phyloP scores from a whole-genome alignment of 2,113 vertebrate species.

The Lucifuga dentata region DNA sequence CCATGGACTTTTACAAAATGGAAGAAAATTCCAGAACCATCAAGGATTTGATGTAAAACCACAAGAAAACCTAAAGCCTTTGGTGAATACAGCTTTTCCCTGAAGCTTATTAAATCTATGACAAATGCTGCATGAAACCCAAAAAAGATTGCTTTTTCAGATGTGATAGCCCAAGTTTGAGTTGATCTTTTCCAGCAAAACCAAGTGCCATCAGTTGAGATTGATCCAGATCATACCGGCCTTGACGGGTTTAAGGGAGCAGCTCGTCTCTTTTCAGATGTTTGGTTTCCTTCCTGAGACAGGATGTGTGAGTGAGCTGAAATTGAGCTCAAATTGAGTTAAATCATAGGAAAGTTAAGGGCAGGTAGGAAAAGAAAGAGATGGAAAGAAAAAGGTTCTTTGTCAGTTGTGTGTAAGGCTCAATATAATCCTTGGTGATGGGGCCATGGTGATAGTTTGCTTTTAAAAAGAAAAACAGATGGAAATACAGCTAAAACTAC shows the following conservation, averaged over 20 bases:
- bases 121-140: no score
- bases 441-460: background rate
- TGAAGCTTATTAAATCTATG: no score
- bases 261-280: background rate
- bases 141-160: background rate
- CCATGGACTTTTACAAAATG: no score
- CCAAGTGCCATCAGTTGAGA: background rate
- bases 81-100: no score
- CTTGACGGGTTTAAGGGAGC: background rate
- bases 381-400: background rate
- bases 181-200: background rate
- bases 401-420: background rate
- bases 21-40: no score
- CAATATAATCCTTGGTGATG: background rate
- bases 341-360: background rate
- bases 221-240: background rate
- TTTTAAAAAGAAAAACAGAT: no score
- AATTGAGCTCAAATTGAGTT: background rate
- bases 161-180: no score
- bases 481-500: no score
- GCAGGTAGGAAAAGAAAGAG: background rate
- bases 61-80: no score
- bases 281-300: constrained; percentile 7
- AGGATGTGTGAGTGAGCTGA: background rate
- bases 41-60: no score